These are phyloP conservation scores for Xiphorhynchus erythropygius DNA, from an alignment of 2,797 vertebrate genomes.

Conservation along the genomic window DNA sequence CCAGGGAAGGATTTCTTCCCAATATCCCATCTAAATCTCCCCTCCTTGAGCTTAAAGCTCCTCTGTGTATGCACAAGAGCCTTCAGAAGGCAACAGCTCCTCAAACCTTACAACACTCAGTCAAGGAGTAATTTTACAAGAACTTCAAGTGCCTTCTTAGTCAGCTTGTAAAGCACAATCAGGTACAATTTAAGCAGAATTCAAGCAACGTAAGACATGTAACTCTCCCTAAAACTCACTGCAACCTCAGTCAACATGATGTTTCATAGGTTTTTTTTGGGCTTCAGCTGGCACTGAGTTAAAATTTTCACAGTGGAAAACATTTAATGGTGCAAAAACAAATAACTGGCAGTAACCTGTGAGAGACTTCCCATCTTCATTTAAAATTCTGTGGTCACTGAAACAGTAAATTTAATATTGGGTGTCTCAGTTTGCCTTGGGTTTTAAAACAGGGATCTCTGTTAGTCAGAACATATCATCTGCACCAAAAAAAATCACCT, in stretches of 20 bases:
- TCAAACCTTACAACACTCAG: rapidly evolving
- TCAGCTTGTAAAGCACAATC: neutral
- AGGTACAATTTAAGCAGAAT: neutral
- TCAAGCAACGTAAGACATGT: rapidly evolving
- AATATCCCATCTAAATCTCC: neutral
- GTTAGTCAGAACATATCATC: neutral
- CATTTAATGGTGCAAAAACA: neutral
- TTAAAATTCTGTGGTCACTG: rapidly evolving
- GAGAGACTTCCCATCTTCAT: no score
- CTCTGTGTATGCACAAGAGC: rapidly evolving
- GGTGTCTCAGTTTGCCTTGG: neutral
- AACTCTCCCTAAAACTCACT: neutral
- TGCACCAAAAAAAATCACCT: neutral
- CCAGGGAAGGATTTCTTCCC: neutral
- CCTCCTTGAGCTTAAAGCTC: neutral
- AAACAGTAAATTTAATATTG: neutral
- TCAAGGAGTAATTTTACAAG: neutral
- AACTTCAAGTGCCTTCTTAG: neutral
- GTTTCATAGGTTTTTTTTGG: neutral
- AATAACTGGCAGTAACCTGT: rapidly evolving
- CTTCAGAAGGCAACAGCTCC: neutral
- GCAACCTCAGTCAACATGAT: rapidly evolving
- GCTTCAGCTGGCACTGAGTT: rapidly evolving
- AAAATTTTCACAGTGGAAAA: rapidly evolving
- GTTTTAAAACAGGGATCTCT: neutral